Evolutionary conservation across 2,888 invertebrate genomes (phyloP), one percentile per base, ranked within the genome.

Genomic region (Eupithecia insigniata): DNA sequence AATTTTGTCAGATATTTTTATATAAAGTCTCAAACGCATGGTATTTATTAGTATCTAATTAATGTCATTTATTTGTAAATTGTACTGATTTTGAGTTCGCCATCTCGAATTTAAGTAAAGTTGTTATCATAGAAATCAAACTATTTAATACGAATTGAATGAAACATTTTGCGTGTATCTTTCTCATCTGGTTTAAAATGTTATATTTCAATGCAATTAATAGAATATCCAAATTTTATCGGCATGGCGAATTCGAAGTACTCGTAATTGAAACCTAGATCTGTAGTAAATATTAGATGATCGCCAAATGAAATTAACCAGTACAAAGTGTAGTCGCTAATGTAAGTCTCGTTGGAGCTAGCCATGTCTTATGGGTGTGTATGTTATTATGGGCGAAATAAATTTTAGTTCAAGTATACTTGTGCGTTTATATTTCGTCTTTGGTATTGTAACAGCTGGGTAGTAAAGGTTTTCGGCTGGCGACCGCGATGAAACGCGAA

Each of bases 241-340:
- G 61, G 43, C 46, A 71, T 71, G 67, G 67, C 71, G 71, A 71
- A 69, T 70, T 74, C 26, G 34, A 69, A 74, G 8, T 12, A 46
- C 30, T 66, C 30, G 62, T 39, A 34, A 75, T 69, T 39, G 72
- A 65, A 60, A 69, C 66, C 22, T 66, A 78, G 76, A 77, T 77
- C 78, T 76, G 79, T 78, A 79, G 76, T 60, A 71, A 75, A 67
- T 73, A 70, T 79, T 79, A 83, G 83, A 81, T 76, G 80, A 76
- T 84, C 88, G 87, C 89, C 89, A 89, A 89, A 87, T 86, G 87
- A 87, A 90, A 89, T 89, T 86, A 85, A 87, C 86, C 90, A 92
- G 92, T 93, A 93, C 93, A 93, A 93, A 91, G 80, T 76, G 86
- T 90, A 91, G 90, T 84, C 80, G 79, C 80, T 80, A 79, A 82